A percentile compares a stretch with the other conserved stretches of the same genome.
These are phyloP conservation scores for Botrylloides violaceus DNA, from an alignment of 23 tunicate species.

Conservation along the genomic window DNA sequence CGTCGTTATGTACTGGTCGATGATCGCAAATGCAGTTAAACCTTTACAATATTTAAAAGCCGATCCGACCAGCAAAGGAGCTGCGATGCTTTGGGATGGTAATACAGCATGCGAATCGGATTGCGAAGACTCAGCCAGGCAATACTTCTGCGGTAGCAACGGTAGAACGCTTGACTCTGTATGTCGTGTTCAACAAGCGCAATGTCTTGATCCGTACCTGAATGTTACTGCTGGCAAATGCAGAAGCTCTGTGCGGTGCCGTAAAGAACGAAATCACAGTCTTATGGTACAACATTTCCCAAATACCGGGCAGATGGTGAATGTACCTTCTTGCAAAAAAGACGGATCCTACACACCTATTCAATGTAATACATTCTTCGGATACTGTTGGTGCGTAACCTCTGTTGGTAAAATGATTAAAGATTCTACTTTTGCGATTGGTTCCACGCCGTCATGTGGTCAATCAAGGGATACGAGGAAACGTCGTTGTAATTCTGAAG, in stretches of 20 bases:
- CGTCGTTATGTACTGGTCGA: background rate
- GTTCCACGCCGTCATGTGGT: slow-evolving; percentile 4
- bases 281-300: background rate
- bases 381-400: slow-evolving; percentile 26
- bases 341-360: slow-evolving; percentile 21
- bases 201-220: slow-evolving; percentile 9
- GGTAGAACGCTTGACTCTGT: slow-evolving; percentile 14
- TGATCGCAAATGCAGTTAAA: background rate
- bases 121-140: background rate
- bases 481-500: slow-evolving; percentile 2
- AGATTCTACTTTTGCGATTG: slow-evolving; percentile 13
- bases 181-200: slow-evolving; percentile 14
- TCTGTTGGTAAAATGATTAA: slow-evolving; percentile 1
- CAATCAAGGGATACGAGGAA: background rate
- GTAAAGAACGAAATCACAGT: slow-evolving; percentile 5
- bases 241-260: slow-evolving; percentile 9
- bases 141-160: slow-evolving; percentile 15
- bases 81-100: slow-evolving; percentile 5
- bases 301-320: background rate
- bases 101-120: slow-evolving; percentile 5
- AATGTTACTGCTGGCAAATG: slow-evolving; percentile 19
- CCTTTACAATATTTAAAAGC: background rate
- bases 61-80: slow-evolving; percentile 1
- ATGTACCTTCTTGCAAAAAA: slow-evolving; percentile 20
- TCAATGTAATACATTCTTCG: slow-evolving; percentile 4